Percentiles rank a stretch among this genome's conserved stretches.
phyloP scores from a whole-genome alignment of 1,140 invertebrate genomes.

The Cylas formicarius region DNA sequence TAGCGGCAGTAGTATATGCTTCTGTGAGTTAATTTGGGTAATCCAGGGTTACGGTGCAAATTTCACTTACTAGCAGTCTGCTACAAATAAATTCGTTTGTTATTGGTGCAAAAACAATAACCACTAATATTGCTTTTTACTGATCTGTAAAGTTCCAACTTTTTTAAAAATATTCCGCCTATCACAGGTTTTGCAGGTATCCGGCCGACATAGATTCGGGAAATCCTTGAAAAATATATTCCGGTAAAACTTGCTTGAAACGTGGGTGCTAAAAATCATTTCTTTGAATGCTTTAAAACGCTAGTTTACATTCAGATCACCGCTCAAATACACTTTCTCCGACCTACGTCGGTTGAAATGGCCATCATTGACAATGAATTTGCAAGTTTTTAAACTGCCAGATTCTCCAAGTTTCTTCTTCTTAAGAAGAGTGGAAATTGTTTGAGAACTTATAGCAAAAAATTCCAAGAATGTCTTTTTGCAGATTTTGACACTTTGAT shows the following conservation, averaged over 20 bases:
- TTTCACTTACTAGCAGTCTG: slow-evolving; percentile 5
- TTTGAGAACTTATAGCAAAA: no score
- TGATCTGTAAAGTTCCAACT: slow-evolving; percentile 1
- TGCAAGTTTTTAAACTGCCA: no score
- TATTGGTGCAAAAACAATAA: slow-evolving; percentile 1
- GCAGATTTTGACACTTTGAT: no score
- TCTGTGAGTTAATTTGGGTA: slow-evolving; percentile 6
- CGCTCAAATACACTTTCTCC: slow-evolving; percentile 5
- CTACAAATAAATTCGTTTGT: slow-evolving; percentile 2
- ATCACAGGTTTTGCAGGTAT: background rate
- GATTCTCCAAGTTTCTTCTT: no score
- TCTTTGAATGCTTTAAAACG: slow-evolving; percentile 5
- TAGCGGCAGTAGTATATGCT: slow-evolving; percentile 6
- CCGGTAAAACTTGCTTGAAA: slow-evolving; percentile 5
- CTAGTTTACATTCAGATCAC: no score
- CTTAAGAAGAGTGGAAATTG: no score
- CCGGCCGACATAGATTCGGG: slow-evolving; percentile 2
- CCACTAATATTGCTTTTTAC: slow-evolving; percentile 2
- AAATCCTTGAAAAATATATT: slow-evolving; percentile 8
- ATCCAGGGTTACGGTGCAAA: slow-evolving; percentile 4
- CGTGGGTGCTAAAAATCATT: background rate
- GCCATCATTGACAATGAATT: no score
- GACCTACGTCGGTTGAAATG: slow-evolving; percentile 3
- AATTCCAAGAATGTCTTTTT: no score
- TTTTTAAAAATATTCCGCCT: slow-evolving; percentile 1